Evolutionary conservation across 2,888 invertebrate genomes (phyloP).

Genomic region (Temnothorax unifasciatus): DNA sequence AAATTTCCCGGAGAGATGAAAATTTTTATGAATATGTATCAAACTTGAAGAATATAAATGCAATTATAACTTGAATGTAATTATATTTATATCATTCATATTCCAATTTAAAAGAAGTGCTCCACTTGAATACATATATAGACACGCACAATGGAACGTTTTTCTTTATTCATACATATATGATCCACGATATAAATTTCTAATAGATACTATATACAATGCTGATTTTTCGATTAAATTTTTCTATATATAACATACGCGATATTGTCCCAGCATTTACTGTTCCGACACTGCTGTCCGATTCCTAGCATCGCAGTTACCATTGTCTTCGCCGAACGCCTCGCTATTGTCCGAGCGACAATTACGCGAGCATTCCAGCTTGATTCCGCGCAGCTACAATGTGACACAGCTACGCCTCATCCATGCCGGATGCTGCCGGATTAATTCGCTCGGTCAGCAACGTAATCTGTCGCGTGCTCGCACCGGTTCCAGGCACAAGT

Average conservation of each 20-base stretch:
- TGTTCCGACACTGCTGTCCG: neutral
- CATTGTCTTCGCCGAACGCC: constrained; percentile 20
- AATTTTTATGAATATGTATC: neutral
- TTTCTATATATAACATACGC: neutral
- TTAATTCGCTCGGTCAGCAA: constrained; percentile 41
- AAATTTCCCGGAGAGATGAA: neutral
- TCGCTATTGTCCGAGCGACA: constrained; percentile 30
- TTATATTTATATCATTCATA: neutral
- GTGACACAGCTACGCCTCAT: constrained; percentile 17
- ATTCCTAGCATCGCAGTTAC: constrained; percentile 9
- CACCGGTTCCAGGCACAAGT: neutral
- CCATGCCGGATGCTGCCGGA: constrained; percentile 7
- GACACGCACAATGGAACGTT: too few relatives aligned
- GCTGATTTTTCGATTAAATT: neutral
- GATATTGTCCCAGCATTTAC: neutral
- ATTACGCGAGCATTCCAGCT: constrained; percentile 29
- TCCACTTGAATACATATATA: too few relatives aligned
- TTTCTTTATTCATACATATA: too few relatives aligned
- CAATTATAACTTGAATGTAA: constrained; percentile 13
- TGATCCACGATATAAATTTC: too few relatives aligned
- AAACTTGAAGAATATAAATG: neutral
- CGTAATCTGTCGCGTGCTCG: constrained; percentile 11
- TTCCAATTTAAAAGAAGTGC: neutral
- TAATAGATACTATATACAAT: neutral
- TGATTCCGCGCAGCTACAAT: constrained; percentile 25